Evolutionary conservation across 2,888 invertebrate genomes (phyloP).

Genomic region (Neria commutata): DNA sequence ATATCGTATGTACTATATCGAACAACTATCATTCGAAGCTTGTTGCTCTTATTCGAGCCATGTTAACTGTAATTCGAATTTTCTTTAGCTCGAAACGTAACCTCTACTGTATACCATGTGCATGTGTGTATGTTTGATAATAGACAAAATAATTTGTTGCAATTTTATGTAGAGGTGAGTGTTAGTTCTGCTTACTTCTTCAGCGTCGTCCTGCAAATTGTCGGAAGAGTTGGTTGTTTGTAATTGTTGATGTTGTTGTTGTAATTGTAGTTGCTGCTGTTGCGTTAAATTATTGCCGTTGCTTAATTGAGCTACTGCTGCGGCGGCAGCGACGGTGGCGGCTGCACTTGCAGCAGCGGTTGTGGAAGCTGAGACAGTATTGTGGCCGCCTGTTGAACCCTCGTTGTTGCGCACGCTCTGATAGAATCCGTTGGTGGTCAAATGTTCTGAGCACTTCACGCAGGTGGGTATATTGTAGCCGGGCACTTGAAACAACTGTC

Average conservation of each 20-base stretch:
- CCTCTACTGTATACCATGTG: no score
- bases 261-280: slow-evolving; percentile 35
- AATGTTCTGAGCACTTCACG: slow-evolving; percentile 62
- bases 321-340: slow-evolving; percentile 42
- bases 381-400: slow-evolving; percentile 19
- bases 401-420: slow-evolving; percentile 50
- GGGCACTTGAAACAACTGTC: slow-evolving; percentile 61
- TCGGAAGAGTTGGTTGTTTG: slow-evolving; percentile 58
- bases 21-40: no score
- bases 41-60: no score
- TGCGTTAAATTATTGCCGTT: slow-evolving; percentile 27
- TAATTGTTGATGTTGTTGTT: slow-evolving; percentile 49
- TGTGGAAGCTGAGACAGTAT: slow-evolving; percentile 33
- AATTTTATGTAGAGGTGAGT: no score
- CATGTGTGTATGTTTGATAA: no score
- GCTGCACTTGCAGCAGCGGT: slow-evolving; percentile 45
- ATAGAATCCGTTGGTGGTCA: slow-evolving; percentile 60
- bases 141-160: no score
- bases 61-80: no score
- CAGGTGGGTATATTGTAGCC: slow-evolving; percentile 62
- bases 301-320: slow-evolving; percentile 36
- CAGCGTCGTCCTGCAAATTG: slow-evolving; percentile 58
- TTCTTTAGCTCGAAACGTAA: no score
- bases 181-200: slow-evolving; percentile 54
- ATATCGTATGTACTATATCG: no score